Base-by-base conservation (phyloP, 1,140 invertebrate species). In the Drosophila simulans region DNA sequence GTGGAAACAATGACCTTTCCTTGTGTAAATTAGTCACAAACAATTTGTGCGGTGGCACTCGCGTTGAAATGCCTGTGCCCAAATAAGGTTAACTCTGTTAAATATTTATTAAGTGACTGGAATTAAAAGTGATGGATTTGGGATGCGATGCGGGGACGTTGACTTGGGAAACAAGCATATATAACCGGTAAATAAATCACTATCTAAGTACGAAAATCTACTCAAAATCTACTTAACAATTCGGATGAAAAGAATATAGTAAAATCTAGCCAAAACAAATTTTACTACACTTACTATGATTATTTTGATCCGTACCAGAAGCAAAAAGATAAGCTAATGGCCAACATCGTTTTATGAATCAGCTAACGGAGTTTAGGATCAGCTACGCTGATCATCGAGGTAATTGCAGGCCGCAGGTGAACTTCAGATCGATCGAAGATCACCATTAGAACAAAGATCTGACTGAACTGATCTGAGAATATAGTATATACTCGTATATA, bases 1-100 rank as follows among this genome's bases (percentile, higher is more conserved):
- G 83, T 86, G 83, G 84, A 83, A 88, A 89, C 83, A 89, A 88
- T 83, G 84, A 88, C 83, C 83, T 88, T 88, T 88, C 83, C 55
- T 70, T 77, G 76, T 89, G 60, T 22, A 80, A 88, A 88, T 86
- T 89, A 84, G 83, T 88, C 83, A 88, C 65, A 82, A 77, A 43
- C 83, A 86, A 82, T 86, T 85, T 71, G 35, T 60, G 74, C 4
- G 37, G 11, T 40, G 70, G 58, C 62, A 56, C 46, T 43, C 35
- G 45, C 71, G 48, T 58, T 53, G 53, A 55, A 79, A 53, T 52
- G 52, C 42, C 54, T 37, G 45, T 54, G 59, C 48, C 69, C 71
- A 73, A 74, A 82, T 42, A 78, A 60, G 81, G 73, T 64, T 48
- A 46, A 42, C n/a, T 43, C 60, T 53, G 46, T 75, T 75, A 39